These are phyloP conservation scores for Iphiclides podalirius DNA, from an alignment of 2,888 invertebrate genomes.

Conservation along the genomic window DNA sequence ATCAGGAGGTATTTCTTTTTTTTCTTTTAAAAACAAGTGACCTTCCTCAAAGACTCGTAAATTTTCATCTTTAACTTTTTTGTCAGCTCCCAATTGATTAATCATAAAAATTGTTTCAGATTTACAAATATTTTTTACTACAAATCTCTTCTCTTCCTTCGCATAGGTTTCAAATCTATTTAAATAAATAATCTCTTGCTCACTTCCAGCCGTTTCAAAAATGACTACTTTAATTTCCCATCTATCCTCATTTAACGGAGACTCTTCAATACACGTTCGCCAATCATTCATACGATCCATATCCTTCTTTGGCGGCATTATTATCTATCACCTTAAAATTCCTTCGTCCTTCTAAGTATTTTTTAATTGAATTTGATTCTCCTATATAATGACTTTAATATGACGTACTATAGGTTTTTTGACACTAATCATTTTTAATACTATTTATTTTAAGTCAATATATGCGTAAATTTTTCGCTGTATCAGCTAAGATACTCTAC, in stretches of 20 bases:
- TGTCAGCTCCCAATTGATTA: constrained; percentile 67
- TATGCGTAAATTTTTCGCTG: too few relatives aligned
- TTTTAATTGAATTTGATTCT: too few relatives aligned
- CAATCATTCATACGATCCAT: constrained; percentile 49
- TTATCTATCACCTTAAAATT: too few relatives aligned
- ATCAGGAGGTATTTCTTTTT: constrained; percentile 63
- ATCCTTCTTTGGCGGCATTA: constrained; percentile 57
- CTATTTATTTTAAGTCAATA: too few relatives aligned
- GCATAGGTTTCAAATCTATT: constrained; percentile 64
- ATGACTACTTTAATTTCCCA: constrained; percentile 63
- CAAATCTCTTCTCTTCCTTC: constrained; percentile 62
- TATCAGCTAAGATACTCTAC: too few relatives aligned
- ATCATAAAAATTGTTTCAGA: constrained; percentile 73
- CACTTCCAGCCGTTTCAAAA: constrained; percentile 63
- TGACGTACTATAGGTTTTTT: too few relatives aligned
- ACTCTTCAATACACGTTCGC: constrained; percentile 53
- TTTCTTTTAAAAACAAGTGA: constrained; percentile 59
- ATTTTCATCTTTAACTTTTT: constrained; percentile 62
- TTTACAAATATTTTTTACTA: constrained; percentile 69
- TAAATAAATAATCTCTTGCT: constrained; percentile 64
- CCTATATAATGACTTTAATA: too few relatives aligned
- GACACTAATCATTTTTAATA: too few relatives aligned
- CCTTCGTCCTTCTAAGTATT: too few relatives aligned
- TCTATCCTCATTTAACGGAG: constrained; percentile 48
- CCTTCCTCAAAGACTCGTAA: constrained; percentile 67